Conservation (phyloP, 2,113 vertebrate species). For the Chiloscyllium plagiosum region DNA sequence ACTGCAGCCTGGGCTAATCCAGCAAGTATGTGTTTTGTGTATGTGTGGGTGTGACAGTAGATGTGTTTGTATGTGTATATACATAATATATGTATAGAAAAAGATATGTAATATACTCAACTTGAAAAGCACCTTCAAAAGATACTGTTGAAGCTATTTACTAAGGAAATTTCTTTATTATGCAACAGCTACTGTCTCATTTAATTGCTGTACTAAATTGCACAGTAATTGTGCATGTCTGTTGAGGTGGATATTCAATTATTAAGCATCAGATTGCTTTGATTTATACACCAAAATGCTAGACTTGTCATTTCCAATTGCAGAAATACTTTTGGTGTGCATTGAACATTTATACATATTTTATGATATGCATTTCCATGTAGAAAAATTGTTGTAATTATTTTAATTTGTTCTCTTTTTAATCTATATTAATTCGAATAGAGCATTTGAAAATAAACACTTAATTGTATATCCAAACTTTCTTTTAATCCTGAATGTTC, state of each 20-base stretch:
- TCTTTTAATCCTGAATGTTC: not conserved
- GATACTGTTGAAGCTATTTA: not conserved
- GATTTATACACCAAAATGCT: not conserved
- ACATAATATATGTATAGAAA: not conserved
- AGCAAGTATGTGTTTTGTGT: not conserved
- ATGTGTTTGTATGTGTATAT: no score
- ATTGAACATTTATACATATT: not conserved
- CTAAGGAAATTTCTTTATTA: not conserved
- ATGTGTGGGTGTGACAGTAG: not conserved
- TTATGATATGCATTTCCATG: not conserved
- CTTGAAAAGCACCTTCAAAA: not conserved
- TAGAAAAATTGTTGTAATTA: not conserved
- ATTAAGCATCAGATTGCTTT: constrained; percentile 9
- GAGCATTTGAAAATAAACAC: not conserved
- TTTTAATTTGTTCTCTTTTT: not conserved
- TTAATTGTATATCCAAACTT: not conserved
- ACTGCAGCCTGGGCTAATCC: not conserved
- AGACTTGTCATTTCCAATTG: not conserved
- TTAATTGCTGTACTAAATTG: not conserved
- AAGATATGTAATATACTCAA: not conserved
- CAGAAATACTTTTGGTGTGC: not conserved
- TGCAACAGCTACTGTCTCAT: not conserved
- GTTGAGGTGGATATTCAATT: not conserved
- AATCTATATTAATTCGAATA: not conserved
- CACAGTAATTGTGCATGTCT: not conserved